Evolutionary conservation across 2,797 vertebrate species (phyloP).

Genomic region (Gymnothorax reevesii): DNA sequence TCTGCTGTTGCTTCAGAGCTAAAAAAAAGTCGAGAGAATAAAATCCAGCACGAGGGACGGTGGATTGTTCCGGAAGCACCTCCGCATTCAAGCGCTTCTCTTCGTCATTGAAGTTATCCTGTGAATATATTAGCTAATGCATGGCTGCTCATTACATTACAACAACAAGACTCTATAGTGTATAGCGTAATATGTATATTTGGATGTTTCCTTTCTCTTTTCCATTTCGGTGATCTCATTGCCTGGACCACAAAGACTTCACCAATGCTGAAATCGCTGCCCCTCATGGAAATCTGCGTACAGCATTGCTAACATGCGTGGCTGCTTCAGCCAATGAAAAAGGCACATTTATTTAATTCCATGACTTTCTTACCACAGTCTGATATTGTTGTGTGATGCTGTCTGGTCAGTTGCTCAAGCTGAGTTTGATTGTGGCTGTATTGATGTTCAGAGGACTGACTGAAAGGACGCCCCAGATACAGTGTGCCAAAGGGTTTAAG

Average conservation of each 20-base stretch:
- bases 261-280: background rate
- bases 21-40: background rate
- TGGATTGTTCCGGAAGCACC: background rate
- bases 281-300: background rate
- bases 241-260: background rate
- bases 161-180: background rate
- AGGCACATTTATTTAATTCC: background rate
- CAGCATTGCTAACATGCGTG: background rate
- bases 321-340: background rate
- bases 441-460: slow-evolving; percentile 1
- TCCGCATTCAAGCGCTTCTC: background rate
- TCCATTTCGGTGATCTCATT: background rate
- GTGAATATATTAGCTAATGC: slow-evolving; percentile 27
- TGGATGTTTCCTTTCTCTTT: background rate
- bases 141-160: slow-evolving; percentile 5
- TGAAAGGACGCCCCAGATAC: background rate
- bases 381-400: background rate
- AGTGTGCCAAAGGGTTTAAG: slow-evolving; percentile 8
- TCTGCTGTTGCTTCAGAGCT: background rate
- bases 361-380: background rate
- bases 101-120: background rate
- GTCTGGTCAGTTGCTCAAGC: background rate
- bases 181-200: background rate
- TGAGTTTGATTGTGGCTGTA: background rate
- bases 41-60: background rate